phyloP scores from a whole-genome alignment of 2,888 invertebrate species.

The Apotomis betuletana region DNA sequence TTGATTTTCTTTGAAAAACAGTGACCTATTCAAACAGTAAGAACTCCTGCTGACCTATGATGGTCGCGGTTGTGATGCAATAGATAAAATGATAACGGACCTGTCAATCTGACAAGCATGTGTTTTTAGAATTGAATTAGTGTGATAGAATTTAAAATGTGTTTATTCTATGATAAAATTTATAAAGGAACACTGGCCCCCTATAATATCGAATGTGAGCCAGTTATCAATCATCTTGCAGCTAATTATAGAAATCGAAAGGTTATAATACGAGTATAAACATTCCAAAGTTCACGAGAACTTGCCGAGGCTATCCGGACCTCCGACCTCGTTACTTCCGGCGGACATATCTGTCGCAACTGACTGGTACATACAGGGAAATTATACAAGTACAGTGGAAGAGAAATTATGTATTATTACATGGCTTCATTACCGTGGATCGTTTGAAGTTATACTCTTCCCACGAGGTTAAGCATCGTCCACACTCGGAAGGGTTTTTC shows the following conservation, averaged over 20 bases:
- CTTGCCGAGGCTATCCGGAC: slow-evolving; percentile 33
- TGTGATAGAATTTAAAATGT: too few species aligned
- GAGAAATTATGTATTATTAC: not conserved
- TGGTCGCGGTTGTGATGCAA: too few species aligned
- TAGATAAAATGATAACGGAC: too few species aligned
- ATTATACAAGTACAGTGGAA: slow-evolving; percentile 17
- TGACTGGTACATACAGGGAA: slow-evolving; percentile 9
- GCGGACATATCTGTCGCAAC: slow-evolving; percentile 26
- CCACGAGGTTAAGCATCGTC: slow-evolving; percentile 5
- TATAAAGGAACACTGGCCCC: too few species aligned
- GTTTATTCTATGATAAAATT: too few species aligned
- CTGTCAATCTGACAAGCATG: too few species aligned
- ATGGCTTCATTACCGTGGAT: not conserved
- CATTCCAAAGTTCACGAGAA: slow-evolving; percentile 33
- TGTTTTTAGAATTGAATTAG: too few species aligned
- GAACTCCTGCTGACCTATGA: too few species aligned
- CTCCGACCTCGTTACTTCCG: slow-evolving; percentile 34
- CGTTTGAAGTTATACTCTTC: slow-evolving; percentile 3
- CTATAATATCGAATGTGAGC: too few species aligned
- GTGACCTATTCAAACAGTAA: too few species aligned
- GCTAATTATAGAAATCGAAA: not conserved
- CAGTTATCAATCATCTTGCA: slow-evolving; percentile 13
- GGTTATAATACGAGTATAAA: not conserved
- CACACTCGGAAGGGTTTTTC: not conserved
- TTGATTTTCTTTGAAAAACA: too few species aligned